Evolutionary conservation across 2,797 vertebrate species (phyloP).

Genomic region (Lophius americanus): DNA sequence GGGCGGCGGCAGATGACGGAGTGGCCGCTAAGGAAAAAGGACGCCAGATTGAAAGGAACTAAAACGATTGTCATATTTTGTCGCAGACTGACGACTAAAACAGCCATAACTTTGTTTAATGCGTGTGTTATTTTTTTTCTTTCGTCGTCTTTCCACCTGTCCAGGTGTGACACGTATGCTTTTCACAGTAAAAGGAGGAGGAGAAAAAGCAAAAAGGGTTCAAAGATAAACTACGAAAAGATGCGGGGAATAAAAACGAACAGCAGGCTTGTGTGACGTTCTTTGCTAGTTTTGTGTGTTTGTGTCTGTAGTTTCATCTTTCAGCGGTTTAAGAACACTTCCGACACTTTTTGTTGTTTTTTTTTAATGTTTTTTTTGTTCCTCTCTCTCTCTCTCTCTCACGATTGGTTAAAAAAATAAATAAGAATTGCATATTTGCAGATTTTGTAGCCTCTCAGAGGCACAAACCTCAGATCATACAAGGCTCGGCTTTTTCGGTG

Average conservation of each 20-base stretch:
- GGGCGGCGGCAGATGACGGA: conserved; percentile 42
- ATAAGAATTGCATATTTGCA: conserved; percentile 93
- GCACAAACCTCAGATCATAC: conserved; percentile 86
- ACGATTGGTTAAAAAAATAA: conserved; percentile 89
- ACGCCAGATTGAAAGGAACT: conserved; percentile 93
- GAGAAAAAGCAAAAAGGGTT: conserved; percentile 46
- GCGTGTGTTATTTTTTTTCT: conserved; percentile 38
- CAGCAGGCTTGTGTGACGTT: conserved; percentile 79
- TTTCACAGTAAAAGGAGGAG: conserved; percentile 89
- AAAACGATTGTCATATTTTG: conserved; percentile 99
- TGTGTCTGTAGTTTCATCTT: conserved; percentile 73
- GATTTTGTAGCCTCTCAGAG: conserved; percentile 92
- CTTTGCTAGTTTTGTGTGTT: conserved; percentile 74
- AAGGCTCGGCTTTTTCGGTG: conserved; percentile 84
- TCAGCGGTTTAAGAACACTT: conserved; percentile 94
- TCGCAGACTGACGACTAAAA: conserved; percentile 88
- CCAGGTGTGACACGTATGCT: conserved; percentile 81
- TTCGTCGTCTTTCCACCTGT: conserved; percentile 59
- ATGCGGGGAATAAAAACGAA: conserved; percentile 67
- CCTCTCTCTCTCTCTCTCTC: conserved; percentile 29
- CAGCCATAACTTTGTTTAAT: conserved; percentile 74
- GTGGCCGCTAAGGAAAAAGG: conserved; percentile 74
- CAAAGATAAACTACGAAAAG: conserved; percentile 53
- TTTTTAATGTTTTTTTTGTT: conserved; percentile 57
- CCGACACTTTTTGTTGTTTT: conserved; percentile 12